Base-by-base conservation (phyloP, 1,140 invertebrate species). In the Anthonomus grandis region DNA sequence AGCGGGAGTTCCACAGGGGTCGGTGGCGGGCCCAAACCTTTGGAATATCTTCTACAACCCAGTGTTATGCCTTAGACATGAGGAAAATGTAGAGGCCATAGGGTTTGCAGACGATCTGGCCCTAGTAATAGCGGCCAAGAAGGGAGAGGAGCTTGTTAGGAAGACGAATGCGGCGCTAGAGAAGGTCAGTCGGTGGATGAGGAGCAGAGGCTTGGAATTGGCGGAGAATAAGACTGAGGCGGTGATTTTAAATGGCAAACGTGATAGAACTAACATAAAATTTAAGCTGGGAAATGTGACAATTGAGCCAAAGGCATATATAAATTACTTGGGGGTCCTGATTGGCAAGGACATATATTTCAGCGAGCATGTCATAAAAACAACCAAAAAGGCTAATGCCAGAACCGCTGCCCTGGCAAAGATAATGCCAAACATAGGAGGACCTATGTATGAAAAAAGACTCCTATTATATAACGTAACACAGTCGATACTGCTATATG, bases 41-140 rank as follows among this genome's bases (percentile, higher is more conserved):
- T 73, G 71, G 71, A 71, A 70, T 24, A 36, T 63, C 1, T 25
- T 57, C 0, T 73, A 72, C 21, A 68, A 73, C 34, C 56, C 37
- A 3, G 18, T 72, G 1, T 55, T 73, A 8, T 17, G 59, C 0
- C 21, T 67, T 13, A 42, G 64, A 4, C 47, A 68, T 21, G 60
- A 66, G 4, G 52, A 62, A 0, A 39, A 49, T 0, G 23, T 57
- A 0, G 42, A 21, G 1, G 36, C 66, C 0, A 45, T 69, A 1
- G 63, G 57, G 3, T 74, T 63, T 34, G 65, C 68, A 0, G 70
- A 74, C 24, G 67, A 74, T 31, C 44, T 66, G 9, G 64, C 59
- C 0, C 34, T 60, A 13, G 24, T 69, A 0, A 57, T 69, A 3
- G 9, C 8, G 0, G 60, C 17, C 13, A 5, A 44, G 12, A 39